Base-by-base conservation (phyloP, 35 echinoderm and acorn worm species). In the Apostichopus parvimensis region DNA sequence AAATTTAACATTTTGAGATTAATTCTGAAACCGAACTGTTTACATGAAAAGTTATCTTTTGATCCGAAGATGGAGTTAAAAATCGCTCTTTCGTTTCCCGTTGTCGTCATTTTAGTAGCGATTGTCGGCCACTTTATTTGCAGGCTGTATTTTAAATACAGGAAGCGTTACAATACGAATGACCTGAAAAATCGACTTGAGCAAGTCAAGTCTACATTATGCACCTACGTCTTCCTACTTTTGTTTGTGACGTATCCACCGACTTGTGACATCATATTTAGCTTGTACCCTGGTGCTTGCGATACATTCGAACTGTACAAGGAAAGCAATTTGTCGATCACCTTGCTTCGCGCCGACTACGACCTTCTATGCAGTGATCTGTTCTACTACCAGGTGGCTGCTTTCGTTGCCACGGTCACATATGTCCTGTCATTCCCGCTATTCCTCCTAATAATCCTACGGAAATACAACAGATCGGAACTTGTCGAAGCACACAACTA, bases 1-100 rank as follows among this genome's bases (percentile, higher is more conserved):
- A 55, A 52, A 45, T 80, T 80, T 80, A 80, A 80, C 78, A 80
- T 80, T 80, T 80, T 80, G 78, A 26, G 78, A 8, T 26, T 80
- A 55, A 55, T 80, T 52, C 23, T 80, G 78, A 80, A 52, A 80
- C 78, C 78, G 45, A 22, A 80, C 8, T 80, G 78, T 17, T 80
- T 80, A 52, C 25, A 80, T 25, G 21, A 80, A 8, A 80, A 80
- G 26, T 25, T 80, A 80, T 80, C 24, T 6, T n/a, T n/a, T n/a
- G n/a, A n/a, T n/a, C n/a, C n/a, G n/a, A n/a, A n/a, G n/a, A n/a
- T n/a, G n/a, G n/a, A 34, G 53, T 80, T 80, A 45, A 80, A 34
- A 34, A 17, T 52, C 6, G 8, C 78, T 52, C 78, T 80, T 22
- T 5, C 45, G 6, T 80, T 80, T 52, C 78, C 78, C 26, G 10